Evolutionary conservation across 2,113 vertebrate species (phyloP).

Genomic region (Tachysurus vachellii): DNA sequence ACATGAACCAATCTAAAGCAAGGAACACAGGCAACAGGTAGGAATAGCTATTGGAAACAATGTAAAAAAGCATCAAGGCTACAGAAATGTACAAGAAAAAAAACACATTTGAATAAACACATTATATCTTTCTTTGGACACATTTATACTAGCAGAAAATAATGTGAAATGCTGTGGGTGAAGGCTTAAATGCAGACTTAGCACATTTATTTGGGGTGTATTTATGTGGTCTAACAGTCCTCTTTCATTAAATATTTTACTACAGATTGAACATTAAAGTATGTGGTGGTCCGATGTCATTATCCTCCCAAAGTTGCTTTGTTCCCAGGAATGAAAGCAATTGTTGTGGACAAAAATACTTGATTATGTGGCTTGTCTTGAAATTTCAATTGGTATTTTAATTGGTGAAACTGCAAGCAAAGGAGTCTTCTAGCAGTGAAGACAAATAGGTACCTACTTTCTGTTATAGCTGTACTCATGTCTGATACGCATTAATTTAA

Average conservation of each 20-base stretch:
- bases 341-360: no score
- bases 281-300: not conserved
- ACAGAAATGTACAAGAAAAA: not conserved
- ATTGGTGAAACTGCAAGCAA: no score
- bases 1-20: not conserved
- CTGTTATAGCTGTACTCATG: no score
- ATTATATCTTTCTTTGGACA: not conserved
- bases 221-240: not conserved
- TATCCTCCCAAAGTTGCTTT: not conserved
- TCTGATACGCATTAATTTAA: no score
- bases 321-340: not conserved
- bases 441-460: no score
- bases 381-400: no score
- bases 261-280: not conserved
- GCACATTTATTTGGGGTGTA: not conserved
- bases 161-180: not conserved
- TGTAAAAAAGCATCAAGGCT: not conserved
- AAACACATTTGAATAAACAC: not conserved
- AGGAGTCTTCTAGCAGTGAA: no score
- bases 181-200: not conserved
- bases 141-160: not conserved
- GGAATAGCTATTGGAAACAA: not conserved
- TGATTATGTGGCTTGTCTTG: no score
- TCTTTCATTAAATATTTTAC: not conserved
- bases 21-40: not conserved